phyloP scores from a whole-genome alignment of 2,113 vertebrate genomes.

The Megalops atlanticus region DNA sequence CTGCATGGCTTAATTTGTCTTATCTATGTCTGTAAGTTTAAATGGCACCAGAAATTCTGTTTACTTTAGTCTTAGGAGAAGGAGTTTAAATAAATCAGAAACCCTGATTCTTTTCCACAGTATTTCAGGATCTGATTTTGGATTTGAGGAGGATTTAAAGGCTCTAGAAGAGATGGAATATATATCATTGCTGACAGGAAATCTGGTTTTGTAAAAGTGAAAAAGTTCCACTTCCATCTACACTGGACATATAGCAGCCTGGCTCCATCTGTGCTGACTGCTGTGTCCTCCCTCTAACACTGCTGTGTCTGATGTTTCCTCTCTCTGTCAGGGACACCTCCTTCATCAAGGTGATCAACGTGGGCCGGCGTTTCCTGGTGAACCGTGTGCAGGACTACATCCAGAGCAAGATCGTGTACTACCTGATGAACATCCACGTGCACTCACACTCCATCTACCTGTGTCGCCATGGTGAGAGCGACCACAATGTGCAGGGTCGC shows the following conservation, averaged over 20 bases:
- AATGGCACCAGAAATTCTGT: neutral
- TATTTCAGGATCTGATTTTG: neutral
- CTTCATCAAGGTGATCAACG: conserved; percentile 97
- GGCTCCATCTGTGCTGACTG: neutral
- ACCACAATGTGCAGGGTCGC: conserved; percentile 83
- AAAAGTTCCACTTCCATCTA: no score
- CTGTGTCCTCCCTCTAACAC: conserved; percentile 5
- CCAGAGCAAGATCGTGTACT: conserved; percentile 98
- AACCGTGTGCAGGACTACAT: conserved; percentile 97
- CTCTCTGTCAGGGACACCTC: conserved; percentile 81
- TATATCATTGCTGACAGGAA: no score
- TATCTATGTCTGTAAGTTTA: neutral
- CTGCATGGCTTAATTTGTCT: no score
- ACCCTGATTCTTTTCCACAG: neutral
- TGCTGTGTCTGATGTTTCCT: neutral
- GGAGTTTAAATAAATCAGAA: neutral
- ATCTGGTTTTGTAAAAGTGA: no score
- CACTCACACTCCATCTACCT: conserved; percentile 95
- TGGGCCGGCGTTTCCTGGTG: conserved; percentile 91
- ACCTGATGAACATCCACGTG: conserved; percentile 98
- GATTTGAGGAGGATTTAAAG: neutral
- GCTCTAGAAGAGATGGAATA: neutral
- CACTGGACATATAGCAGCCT: no score
- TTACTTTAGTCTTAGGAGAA: neutral
- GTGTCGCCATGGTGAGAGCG: conserved; percentile 92